Base-by-base conservation (phyloP, 2,797 vertebrate genomes). In the Labeo calbasu region DNA sequence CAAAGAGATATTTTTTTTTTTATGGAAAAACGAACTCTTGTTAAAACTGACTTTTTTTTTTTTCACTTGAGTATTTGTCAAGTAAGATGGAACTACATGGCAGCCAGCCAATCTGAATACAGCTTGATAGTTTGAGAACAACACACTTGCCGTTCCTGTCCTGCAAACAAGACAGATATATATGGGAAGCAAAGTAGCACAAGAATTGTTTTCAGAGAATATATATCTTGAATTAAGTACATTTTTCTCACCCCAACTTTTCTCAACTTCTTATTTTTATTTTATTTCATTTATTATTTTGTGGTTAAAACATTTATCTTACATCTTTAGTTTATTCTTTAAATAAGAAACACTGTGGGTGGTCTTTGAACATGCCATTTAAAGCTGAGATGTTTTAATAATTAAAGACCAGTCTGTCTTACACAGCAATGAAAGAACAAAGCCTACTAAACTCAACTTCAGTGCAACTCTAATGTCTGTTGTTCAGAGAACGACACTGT, bases 271-370 rank as follows among this genome's bases (percentile, higher is more conserved):
- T 43, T 43, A 43, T 43, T 8, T 46, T 46, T 46, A 9, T 9
- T 46, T 46, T 46, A 1, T 19, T 66, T 32, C 9, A 2, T 36
- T 11, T 46, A 2, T 19, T 66, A 32, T 17, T 66, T 65, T 65
- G 32, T 36, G 32, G 32, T 36, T 36, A 36, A 43, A 43, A 43
- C 6, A 43, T 43, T 43, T 43, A 43, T 7, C 40, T 43, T 5
- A 43, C 43, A 46, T 46, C 43, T 46, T 9, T 9, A 7, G n/a
- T 48, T 48, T 28, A 25, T 63, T 10, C 23, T 63, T 43, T 19
- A 77, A 63, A 63, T 46, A 78, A n/a, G 40, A 63, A 78, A 25
- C 63, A 48, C 53, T n/a, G 53, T 71, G 40, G 53, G 36, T 46
- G 51, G 53, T 48, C 40, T 72, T 25, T 72, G 23, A 12, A 43